Evolutionary conservation across 1,140 invertebrate genomes (phyloP).

Genomic region (Carposina sasakii): DNA sequence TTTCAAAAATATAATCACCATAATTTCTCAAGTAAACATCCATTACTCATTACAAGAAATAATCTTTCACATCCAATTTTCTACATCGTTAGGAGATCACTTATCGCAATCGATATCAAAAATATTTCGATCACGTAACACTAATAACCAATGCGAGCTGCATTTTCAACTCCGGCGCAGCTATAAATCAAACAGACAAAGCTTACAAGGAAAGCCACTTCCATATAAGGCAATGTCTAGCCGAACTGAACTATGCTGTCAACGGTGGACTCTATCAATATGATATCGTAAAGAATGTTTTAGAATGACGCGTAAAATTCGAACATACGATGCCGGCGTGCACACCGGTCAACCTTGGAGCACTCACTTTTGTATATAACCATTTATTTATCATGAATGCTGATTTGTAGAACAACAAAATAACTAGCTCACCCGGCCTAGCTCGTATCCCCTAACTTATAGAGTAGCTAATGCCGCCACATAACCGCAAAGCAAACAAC

Average conservation of each 20-base stretch:
- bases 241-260: conserved; percentile 14
- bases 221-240: conserved; percentile 9
- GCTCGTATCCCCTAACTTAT: no score
- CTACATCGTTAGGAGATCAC: no score
- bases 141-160: no score
- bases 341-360: conserved; percentile 51
- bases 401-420: conserved; percentile 14
- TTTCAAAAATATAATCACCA: no score
- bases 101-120: no score
- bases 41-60: no score
- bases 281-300: conserved; percentile 33
- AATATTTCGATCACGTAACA: no score
- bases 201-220: conserved; percentile 24
- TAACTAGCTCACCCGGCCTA: no score
- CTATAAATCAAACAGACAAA: conserved; percentile 22
- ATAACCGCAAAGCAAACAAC: no score
- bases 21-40: no score
- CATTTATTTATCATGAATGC: conserved; percentile 23
- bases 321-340: conserved; percentile 30
- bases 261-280: conserved; percentile 21
- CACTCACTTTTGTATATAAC: conserved; percentile 56
- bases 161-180: conserved; percentile 7
- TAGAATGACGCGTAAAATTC: conserved; percentile 29
- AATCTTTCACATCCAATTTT: no score
- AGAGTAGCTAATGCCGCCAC: no score